phyloP scores from a whole-genome alignment of 2,113 vertebrate genomes.

The Oxyruncus cristatus region DNA sequence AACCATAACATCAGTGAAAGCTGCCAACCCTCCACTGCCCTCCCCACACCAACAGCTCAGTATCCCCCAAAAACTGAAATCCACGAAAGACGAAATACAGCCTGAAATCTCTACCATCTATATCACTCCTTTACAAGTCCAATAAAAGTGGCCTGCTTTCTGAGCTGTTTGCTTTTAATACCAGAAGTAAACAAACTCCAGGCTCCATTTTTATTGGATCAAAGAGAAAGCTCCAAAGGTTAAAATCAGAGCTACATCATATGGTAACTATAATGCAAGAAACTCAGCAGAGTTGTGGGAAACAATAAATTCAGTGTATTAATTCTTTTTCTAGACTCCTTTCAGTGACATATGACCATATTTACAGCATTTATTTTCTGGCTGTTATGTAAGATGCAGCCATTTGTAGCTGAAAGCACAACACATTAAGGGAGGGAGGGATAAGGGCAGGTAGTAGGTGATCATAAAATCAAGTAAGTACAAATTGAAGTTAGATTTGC shows the following conservation, averaged over 20 bases:
- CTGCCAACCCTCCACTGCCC: not conserved
- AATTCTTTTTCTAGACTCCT: not conserved
- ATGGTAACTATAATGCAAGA: not conserved
- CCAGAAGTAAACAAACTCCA: conserved; percentile 14
- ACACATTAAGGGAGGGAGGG: not conserved
- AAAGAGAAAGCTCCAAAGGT: not conserved
- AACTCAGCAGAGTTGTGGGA: not conserved
- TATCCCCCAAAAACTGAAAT: not conserved
- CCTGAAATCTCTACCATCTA: not conserved
- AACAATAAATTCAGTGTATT: not conserved
- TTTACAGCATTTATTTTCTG: not conserved
- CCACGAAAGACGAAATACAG: not conserved
- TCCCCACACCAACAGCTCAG: not conserved
- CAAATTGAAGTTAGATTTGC: not conserved
- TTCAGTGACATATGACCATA: not conserved
- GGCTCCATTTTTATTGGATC: not conserved
- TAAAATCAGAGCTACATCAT: not conserved
- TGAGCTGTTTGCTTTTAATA: conserved; percentile 7
- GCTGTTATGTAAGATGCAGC: not conserved
- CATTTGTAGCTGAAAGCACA: not conserved
- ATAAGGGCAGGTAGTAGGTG: not conserved
- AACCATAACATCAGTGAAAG: not conserved
- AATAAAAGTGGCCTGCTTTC: not conserved
- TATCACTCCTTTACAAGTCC: not conserved
- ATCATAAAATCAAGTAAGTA: not conserved